These are phyloP conservation scores for Drosophila parabipectinata DNA, from an alignment of 1,140 invertebrate genomes.

Conservation along the genomic window DNA sequence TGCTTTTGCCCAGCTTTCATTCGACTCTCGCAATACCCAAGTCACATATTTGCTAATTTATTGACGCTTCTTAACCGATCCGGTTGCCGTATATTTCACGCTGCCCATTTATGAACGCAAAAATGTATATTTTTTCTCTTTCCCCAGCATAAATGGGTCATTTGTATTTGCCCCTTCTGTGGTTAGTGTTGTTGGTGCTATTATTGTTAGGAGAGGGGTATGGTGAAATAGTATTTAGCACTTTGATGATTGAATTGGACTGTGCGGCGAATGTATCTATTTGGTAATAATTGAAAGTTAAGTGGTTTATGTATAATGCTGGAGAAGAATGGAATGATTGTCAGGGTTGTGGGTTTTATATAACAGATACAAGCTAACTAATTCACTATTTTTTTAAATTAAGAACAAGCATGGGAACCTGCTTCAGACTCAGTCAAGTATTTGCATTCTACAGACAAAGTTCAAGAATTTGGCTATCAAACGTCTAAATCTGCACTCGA, in stretches of 20 bases:
- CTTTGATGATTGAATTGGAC: slow-evolving; percentile 48
- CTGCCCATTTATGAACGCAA: slow-evolving; percentile 41
- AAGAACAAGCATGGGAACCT: not conserved
- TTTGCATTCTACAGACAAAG: slow-evolving; percentile 14
- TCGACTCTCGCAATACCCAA: slow-evolving; percentile 61
- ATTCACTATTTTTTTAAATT: not conserved
- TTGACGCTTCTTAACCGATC: slow-evolving; percentile 65
- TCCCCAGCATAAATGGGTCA: slow-evolving; percentile 53
- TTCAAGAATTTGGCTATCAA: slow-evolving; percentile 11
- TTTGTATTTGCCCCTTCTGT: slow-evolving; percentile 44
- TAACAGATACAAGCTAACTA: slow-evolving; percentile 10
- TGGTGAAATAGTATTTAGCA: slow-evolving; percentile 70
- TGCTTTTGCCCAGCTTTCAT: slow-evolving; percentile 58
- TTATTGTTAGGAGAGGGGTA: slow-evolving; percentile 18
- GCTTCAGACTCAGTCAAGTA: not conserved
- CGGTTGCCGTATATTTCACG: slow-evolving; percentile 69
- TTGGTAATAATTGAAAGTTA: slow-evolving; percentile 48
- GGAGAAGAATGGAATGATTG: slow-evolving; percentile 23
- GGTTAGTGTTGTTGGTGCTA: slow-evolving; percentile 2
- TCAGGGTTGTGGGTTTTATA: slow-evolving; percentile 17
- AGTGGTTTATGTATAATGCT: slow-evolving; percentile 8
- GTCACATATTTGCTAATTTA: slow-evolving; percentile 76
- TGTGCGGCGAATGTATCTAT: slow-evolving; percentile 25
- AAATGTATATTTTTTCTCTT: slow-evolving; percentile 46
- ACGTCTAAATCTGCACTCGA: slow-evolving; percentile 19